Percentiles rank a stretch among this genome's conserved stretches.
phyloP scores from a whole-genome alignment of 2,113 vertebrate species.

The Herpailurus yagouaroundi region DNA sequence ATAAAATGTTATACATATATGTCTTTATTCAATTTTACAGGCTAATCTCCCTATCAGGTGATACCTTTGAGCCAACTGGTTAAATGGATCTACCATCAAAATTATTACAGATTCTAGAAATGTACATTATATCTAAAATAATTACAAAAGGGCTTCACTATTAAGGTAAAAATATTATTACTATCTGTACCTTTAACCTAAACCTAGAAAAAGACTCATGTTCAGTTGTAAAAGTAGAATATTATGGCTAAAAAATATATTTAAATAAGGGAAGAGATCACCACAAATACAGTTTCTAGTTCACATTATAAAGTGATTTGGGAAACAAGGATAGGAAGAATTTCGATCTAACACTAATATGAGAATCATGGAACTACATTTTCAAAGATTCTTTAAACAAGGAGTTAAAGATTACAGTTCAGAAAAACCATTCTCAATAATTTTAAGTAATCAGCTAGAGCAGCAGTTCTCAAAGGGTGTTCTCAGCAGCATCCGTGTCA shows the following conservation, averaged over 20 bases:
- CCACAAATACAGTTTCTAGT: neutral
- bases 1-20: neutral
- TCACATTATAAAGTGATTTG: neutral
- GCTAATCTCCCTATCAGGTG: neutral
- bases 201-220: slow-evolving; percentile 15
- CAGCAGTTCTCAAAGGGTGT: neutral
- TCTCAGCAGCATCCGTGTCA: neutral
- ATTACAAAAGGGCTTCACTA: slow-evolving; percentile 38
- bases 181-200: neutral
- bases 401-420: neutral
- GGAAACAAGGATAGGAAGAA: neutral
- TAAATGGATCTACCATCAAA: slow-evolving; percentile 46
- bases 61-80: neutral
- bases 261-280: neutral
- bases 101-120: slow-evolving; percentile 46
- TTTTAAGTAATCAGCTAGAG: neutral
- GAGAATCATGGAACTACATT: neutral
- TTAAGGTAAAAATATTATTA: neutral
- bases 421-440: neutral
- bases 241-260: neutral
- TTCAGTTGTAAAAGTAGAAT: neutral
- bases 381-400: slow-evolving; percentile 1
- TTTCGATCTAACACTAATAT: slow-evolving; percentile 33
- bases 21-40: slow-evolving; percentile 41
- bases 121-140: slow-evolving; percentile 39